Base-by-base conservation (phyloP, 1,140 invertebrate species). In the Nephila pilipes region DNA sequence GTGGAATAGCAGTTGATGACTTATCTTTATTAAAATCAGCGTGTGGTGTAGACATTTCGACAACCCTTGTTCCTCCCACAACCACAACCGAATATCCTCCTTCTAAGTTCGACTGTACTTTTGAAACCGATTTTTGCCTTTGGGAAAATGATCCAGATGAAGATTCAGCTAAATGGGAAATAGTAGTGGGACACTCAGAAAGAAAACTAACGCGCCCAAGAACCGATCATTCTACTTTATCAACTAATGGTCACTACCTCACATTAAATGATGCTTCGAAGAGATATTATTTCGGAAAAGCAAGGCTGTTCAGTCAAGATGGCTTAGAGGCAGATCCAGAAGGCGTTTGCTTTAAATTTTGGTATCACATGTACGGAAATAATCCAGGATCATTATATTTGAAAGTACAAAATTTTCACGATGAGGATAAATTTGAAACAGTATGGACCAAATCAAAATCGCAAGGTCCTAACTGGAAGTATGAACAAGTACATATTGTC, bases 1-100 rank as follows among this genome's bases (percentile, higher is more conserved):
- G 85, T 32, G 94, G 94, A n/a, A 90, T 94, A 25, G 94, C 94
- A 57, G 46, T 94, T 46, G 94, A 94, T 79, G 94, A 94, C 85
- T 6, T 94, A 1, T 85, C 38, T 20, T 69, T 93, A 20, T 29
- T 25, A 57, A 32, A 65, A 65, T 25, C 81, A 25, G 38, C 20
- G 12, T 94, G 94, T 55, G 90, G 88, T 2, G 4, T 36, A 32
- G 36, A 58, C 85, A 80, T 57, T 32, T 36, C 60, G 0, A 87
- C 92, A 65, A 94, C 85, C 29, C 1, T 32, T 10, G 54, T 32
- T 2, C 85, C 90, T 85, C 75, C 90, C 8, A 83, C 65, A 25
- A 93, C 94, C 75, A 83, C 75, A 12, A 81, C 91, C 10, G 55
- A 79, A 16, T 85, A 60, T 20, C 83, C 79, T 12, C 83, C 81